phyloP scores from a whole-genome alignment of 2,888 invertebrate genomes.

The Ptychoptera contaminata region DNA sequence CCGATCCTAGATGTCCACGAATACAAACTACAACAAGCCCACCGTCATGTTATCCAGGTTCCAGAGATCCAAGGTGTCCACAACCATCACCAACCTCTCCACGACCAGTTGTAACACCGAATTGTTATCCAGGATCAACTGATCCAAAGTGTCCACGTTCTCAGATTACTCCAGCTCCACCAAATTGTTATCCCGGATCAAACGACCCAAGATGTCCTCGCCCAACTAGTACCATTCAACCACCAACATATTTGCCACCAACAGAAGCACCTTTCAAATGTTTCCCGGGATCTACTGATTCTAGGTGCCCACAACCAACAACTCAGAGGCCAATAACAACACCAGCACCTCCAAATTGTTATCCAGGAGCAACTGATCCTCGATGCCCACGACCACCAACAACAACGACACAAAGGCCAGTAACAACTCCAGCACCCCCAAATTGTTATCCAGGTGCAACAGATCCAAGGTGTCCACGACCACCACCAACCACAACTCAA shows the following conservation, averaged over 20 bases:
- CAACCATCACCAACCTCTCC: slow-evolving; percentile 9
- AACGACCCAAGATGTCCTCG: slow-evolving; percentile 19
- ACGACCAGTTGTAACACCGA: slow-evolving; percentile 10
- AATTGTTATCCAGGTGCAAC: slow-evolving; percentile 23
- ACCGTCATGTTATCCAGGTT: slow-evolving; percentile 19
- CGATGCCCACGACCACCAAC: slow-evolving; percentile 20
- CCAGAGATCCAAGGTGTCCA: slow-evolving; percentile 19
- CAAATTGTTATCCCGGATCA: slow-evolving; percentile 17
- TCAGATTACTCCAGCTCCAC: slow-evolving; percentile 15
- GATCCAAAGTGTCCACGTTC: slow-evolving; percentile 18
- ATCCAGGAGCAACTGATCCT: slow-evolving; percentile 18
- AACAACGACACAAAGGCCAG: no score
- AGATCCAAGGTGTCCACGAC: slow-evolving; percentile 25
- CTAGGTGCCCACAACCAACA: slow-evolving; percentile 15
- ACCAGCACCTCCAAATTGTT: slow-evolving; percentile 12
- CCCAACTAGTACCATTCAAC: slow-evolving; percentile 1
- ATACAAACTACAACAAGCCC: slow-evolving; percentile 17
- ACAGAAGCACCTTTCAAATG: background rate
- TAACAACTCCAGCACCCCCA: slow-evolving; percentile 13
- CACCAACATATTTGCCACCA: slow-evolving; percentile 1
- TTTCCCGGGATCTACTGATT: slow-evolving; percentile 19
- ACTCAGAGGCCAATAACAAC: slow-evolving; percentile 11
- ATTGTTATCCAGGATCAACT: slow-evolving; percentile 19
- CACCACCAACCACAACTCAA: slow-evolving; percentile 14
- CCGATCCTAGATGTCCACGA: slow-evolving; percentile 21